phyloP scores from a whole-genome alignment of 2,113 vertebrate genomes.

The Bungarus multicinctus region DNA sequence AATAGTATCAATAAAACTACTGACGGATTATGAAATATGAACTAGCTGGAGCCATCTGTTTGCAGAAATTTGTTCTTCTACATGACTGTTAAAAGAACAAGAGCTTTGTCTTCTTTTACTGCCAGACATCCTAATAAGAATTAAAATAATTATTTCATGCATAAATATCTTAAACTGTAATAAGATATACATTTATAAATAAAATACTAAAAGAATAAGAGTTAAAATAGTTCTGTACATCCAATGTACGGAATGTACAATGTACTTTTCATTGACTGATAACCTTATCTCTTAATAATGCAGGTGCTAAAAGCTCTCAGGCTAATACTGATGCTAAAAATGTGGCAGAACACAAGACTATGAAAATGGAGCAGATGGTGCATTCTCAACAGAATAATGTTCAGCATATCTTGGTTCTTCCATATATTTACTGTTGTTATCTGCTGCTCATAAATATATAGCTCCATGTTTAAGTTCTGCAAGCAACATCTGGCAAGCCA shows the following conservation, averaged over 20 bases:
- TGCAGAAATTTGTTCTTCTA: background rate
- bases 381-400: background rate
- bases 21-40: background rate
- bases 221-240: background rate
- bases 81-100: background rate
- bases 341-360: background rate
- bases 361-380: conserved; percentile 6
- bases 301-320: background rate
- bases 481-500: conserved; percentile 32
- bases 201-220: background rate
- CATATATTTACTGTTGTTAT: background rate
- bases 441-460: background rate
- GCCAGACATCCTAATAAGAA: background rate
- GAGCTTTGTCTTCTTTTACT: background rate
- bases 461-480: background rate
- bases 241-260: background rate
- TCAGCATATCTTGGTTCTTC: background rate
- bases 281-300: background rate
- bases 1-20: background rate
- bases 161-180: background rate
- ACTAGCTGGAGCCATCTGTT: background rate
- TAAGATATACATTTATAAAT: background rate
- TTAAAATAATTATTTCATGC: background rate
- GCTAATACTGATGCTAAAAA: background rate
- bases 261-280: background rate